Evolutionary conservation across 2,888 invertebrate genomes (phyloP), one percentile per base, ranked within the genome.

Genomic region (Eupithecia subumbrata): DNA sequence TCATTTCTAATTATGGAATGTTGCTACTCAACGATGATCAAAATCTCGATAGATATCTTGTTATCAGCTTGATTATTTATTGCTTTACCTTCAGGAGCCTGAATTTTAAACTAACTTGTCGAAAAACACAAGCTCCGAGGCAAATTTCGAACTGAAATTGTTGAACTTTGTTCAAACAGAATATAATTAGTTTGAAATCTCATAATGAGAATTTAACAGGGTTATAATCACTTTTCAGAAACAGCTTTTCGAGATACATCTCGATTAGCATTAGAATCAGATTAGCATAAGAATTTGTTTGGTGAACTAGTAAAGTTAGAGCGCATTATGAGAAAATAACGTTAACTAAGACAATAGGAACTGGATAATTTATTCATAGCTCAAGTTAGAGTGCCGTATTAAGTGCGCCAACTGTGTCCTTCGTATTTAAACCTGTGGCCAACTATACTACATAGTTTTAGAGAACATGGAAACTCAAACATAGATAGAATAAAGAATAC

Each of bases 131-230:
- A 56, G 43, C 30, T 66, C 56, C 30, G 14, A 76, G 70, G 56
- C 45, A 69, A 76, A 76, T 71, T 76, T 66, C 43, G 43, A 71
- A 75, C 67, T 71, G 52, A 75, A 74, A 77, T 76, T 45, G 71
- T 76, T 48, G 34, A 72, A 73, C 74, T 81, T 81, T 75, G 74
- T 78, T 79, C 72, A 77, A 73, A 52, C 73, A 75, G 78, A 71
- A 73, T 73, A 18, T 79, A 81, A 80, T 80, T 79, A 74, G 76
- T 78, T 78, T 75, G 71, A 72, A 77, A 78, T 75, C 75, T 72
- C 75, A 74, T 81, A 75, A 79, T 78, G 74, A 77, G 74, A 78
- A 74, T 81, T 78, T 73, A 76, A 79, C 76, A 78, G 72, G 66
- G 69, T 76, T 74, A 78, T 79, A 79, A 78, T 78, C 72, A 76